Evolutionary conservation across 1,140 invertebrate species (phyloP), one percentile per base, ranked within the genome.

Genomic region (Hylyphantes graminicola): DNA sequence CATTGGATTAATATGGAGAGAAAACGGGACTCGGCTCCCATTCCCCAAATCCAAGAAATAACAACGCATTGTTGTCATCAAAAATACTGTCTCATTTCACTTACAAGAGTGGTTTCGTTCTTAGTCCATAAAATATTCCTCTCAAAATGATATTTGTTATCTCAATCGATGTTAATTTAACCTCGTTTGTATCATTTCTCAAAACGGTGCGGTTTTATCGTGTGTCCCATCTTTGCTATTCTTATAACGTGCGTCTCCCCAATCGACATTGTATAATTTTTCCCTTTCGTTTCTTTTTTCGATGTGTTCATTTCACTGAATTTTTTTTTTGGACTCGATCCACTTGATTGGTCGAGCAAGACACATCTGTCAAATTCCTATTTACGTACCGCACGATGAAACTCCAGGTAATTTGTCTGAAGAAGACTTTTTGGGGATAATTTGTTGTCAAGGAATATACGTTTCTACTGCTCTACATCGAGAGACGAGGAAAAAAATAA

Each of bases 181-280:
- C 35, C 35, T 5, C 35, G 5, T 35, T 35, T 35, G 5, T 35
- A 2, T 35, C 35, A 35, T 35, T 35, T 35, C 35, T 35, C 35
- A 35, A 35, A 35, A 35, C 35, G 35, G 35, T 35, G 35, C 5
- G 35, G 35, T 35, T 35, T 35, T 35, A 35, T 35, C 35, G 35
- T 35, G 35, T 35, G 35, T 35, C 35, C 35, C 35, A 35, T 35
- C 17, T 17, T 61, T 61, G 13, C 17, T 61, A 2, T 61, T 61
- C 59, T 61, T 61, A 15, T 61, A 15, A 15, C 17, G 12, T 17
- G 17, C 12, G n/a, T 63, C 53, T 63, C 48, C 53, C 35, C 59
- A 8, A 76, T 76, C 13, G 35, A 76, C 57, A 64, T 76, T 76
- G 74, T 59, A 64, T 76, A 76, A 76, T 76, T 64, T 76, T 54